Percentiles rank a stretch among this genome's conserved stretches.
These are phyloP conservation scores for Erebia epiphron DNA, from an alignment of 2,888 invertebrate genomes.

Conservation along the genomic window DNA sequence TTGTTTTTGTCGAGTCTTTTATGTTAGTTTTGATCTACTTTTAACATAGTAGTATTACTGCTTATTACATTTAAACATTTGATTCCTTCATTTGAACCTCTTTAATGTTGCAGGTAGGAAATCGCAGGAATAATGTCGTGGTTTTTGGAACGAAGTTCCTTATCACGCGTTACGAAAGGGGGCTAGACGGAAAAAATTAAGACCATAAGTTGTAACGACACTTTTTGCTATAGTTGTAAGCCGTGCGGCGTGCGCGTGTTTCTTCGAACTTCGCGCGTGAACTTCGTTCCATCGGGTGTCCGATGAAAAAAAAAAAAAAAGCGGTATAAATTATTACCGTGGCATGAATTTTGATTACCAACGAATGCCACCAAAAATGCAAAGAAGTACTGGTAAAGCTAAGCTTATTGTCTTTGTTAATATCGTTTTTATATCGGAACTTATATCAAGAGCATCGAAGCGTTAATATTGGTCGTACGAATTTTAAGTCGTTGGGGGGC, in stretches of 20 bases:
- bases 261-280: no score
- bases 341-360: background rate
- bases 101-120: background rate
- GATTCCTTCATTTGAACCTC: background rate
- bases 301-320: no score
- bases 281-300: no score
- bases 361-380: background rate
- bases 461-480: conserved; percentile 26
- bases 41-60: background rate
- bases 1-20: background rate
- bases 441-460: conserved; percentile 24
- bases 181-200: no score
- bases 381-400: background rate
- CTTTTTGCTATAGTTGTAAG: no score
- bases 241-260: no score
- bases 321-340: background rate
- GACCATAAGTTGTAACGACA: no score
- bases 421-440: conserved; percentile 15
- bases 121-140: background rate
- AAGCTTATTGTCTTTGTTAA: no score
- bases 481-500: conserved; percentile 48
- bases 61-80: background rate
- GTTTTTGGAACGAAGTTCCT: no score
- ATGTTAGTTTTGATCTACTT: background rate
- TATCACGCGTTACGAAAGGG: no score